Base-by-base conservation (phyloP, 1,140 invertebrate genomes). In the Apis dorsata region DNA sequence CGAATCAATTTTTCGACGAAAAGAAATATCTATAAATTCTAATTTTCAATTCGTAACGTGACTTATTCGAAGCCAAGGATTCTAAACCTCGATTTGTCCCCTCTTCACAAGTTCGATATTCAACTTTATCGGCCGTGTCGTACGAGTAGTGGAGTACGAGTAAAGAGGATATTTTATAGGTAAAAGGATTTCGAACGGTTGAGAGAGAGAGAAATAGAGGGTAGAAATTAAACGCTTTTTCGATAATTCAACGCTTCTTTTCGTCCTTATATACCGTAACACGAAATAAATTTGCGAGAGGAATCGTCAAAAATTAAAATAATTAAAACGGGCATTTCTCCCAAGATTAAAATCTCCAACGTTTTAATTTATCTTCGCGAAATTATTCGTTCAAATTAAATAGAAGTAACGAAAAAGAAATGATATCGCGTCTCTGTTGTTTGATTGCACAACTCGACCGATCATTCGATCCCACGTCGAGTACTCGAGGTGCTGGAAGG, bases 111-210 rank as follows among this genome's bases (percentile, higher is more conserved):
- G 11, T 15, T 51, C 49, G 19, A 63, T 68, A 83, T 83, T 75
- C 79, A 49, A 85, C 68, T 80, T 86, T 69, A 85, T 81, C 79
- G 68, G 70, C 63, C 49, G n/a, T 24, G n/a, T 28, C 62, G 60
- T 44, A 57, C 66, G 62, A 86, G 69, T 60, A 57, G 21, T 34
- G 55, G 44, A 59, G 59, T 65, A 71, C 49, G 62, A 55, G 71
- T 68, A 72, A 72, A 80, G 72, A 80, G 24, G 34, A 10, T 24
- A 53, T 51, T 28, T 63, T 65, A 24, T 53, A 44, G 51, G 21
- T 63, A 68, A 81, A 85, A 57, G 84, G 85, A 83, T 86, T 83
- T 86, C 66, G 34, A 69, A 71, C 44, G 57, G 79, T 74, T 44
- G 72, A 5, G 28, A 74, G 72, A 74, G 72, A 78, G 72, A 78